These are phyloP conservation scores for Coboldia fuscipes DNA, from an alignment of 1,140 invertebrate species.

Conservation along the genomic window DNA sequence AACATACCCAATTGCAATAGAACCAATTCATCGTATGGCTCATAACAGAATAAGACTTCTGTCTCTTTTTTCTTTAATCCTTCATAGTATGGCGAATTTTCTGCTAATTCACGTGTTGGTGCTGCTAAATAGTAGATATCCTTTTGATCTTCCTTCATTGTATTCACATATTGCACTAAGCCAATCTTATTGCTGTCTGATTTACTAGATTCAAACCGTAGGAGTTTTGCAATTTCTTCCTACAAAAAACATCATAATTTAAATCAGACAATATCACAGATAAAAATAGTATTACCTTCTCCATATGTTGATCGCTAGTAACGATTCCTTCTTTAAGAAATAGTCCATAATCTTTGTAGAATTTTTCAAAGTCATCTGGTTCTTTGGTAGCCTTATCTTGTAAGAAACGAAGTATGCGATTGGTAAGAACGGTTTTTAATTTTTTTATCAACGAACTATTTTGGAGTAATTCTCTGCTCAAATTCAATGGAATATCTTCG, in stretches of 20 bases:
- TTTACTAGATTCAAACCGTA: slow-evolving; percentile 82
- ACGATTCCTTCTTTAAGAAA: slow-evolving; percentile 94
- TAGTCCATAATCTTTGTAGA: slow-evolving; percentile 80
- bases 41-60: slow-evolving; percentile 90
- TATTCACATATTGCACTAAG: slow-evolving; percentile 67
- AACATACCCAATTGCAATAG: slow-evolving; percentile 76
- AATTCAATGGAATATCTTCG: slow-evolving; percentile 93
- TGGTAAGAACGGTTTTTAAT: slow-evolving; percentile 47
- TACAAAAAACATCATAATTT: slow-evolving; percentile 21
- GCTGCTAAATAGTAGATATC: slow-evolving; percentile 87
- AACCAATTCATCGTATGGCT: slow-evolving; percentile 89
- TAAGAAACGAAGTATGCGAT: slow-evolving; percentile 67
- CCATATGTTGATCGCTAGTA: slow-evolving; percentile 47
- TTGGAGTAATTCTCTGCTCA: slow-evolving; percentile 87
- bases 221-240: slow-evolving; percentile 79
- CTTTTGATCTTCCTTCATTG: slow-evolving; percentile 55
- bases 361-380: slow-evolving; percentile 55
- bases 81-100: slow-evolving; percentile 88
- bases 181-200: slow-evolving; percentile 49
- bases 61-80: slow-evolving; percentile 66
- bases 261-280: background rate
- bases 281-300: slow-evolving; percentile 39
- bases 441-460: slow-evolving; percentile 78
- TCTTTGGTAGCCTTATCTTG: slow-evolving; percentile 71
- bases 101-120: slow-evolving; percentile 75